Evolutionary conservation across 1,140 invertebrate species (phyloP), one percentile per base, ranked within the genome.

Genomic region (Cotesia typhae): DNA sequence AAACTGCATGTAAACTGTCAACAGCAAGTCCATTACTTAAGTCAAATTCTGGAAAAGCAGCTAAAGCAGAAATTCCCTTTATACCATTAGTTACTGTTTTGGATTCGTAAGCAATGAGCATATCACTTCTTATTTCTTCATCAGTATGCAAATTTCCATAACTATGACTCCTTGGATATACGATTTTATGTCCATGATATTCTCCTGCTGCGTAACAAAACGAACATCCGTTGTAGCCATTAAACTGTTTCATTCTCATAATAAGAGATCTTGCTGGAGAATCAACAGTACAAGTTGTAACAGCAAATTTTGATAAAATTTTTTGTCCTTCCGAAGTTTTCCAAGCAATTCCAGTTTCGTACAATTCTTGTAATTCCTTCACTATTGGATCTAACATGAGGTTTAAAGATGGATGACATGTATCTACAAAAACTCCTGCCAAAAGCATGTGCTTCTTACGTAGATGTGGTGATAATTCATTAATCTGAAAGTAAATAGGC

Each of bases 401-500:
- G 14, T 76, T 76, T 14, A 71, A 63, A 14, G 63, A 6, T 9
- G 72, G 75, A n/a, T 72, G 66, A 28, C 37, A 12, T 10, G 41
- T 35, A 20, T 60, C 71, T 35, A 75, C 74, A 61, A 55, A 76
- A n/a, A 76, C 28, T 17, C 68, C 75, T 28, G 72, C 75, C 4
- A 76, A 35, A 3, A 74, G 38, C 51, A 71, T 71, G 60, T 69
- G 47, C 20, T 47, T 65, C 35, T 69, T 71, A 4, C 75, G 63
- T 10, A 67, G 37, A 10, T 69, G 68, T 17, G 75, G 75, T 10
- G 75, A 66, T 10, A 76, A 57, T 65, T 76, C 75, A 71, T 76
- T 76, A 37, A 76, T 52, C 37, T 71, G 63, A 6, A 74, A 17
- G 41, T 69, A 71, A 36, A 76, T 20, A 10, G 72, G 75, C 71